Base-by-base conservation (phyloP, 2,113 vertebrate genomes). In the Onychostruthus taczanowskii region DNA sequence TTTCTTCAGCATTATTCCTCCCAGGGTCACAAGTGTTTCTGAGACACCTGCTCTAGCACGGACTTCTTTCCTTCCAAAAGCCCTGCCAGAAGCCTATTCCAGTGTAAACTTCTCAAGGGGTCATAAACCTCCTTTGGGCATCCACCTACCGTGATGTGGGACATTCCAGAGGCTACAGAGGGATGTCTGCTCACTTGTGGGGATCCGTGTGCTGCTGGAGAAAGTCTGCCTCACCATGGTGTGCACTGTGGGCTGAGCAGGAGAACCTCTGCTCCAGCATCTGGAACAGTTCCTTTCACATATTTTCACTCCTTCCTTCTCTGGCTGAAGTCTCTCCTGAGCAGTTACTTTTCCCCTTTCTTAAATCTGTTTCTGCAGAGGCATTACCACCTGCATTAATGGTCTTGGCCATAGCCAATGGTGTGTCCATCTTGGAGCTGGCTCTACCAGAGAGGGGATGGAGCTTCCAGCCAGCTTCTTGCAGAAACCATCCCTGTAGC, bases 331-430 rank as follows among this genome's bases (percentile, higher is more conserved):
- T 31, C 5, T 5, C 1, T 47, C 20, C 47, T 62, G 30, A 47
- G 17, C 21, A 62, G 41, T 23, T 55, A 33, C 2, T 62, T 47
- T 26, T 55, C n/a, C n/a, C 14, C 17, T 22, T 53, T 41, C 41
- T 69, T 49, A 33, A 62, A 49, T 27, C 35, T 62, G 7, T 16
- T 31, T 27, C 19, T 75, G 26, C 26, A 49, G 30, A 63, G 26
- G 17, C 0, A 0, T 11, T 43, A 13, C 8, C 47, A 27, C 4
- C 31, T 27, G 17, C 1, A 1, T 5, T 31, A 10, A 13, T 33
- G 26, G 15, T 31, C 17, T 55, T 47, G 21, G 55, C 22, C 15
- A 2, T 35, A 58, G 47, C 10, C 55, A 49, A 2, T 3, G 9
- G 2, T 37, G 35, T 31, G 5, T 69, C 46, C 35, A 11, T 8